These are phyloP conservation scores for Sphinx pinastri DNA, from an alignment of 2,888 invertebrate species.

Conservation along the genomic window DNA sequence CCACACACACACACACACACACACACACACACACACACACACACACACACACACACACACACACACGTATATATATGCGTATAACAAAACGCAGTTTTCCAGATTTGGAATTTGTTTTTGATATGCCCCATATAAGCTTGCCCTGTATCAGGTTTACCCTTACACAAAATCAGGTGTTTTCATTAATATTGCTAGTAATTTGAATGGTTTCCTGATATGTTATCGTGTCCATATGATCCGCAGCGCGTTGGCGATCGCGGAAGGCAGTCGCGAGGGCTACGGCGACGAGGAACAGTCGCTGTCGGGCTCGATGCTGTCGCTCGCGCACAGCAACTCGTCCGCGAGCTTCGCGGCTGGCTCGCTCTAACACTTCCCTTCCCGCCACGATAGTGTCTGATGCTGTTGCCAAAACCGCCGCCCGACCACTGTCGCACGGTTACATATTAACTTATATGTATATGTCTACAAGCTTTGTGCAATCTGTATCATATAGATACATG, in stretches of 20 bases:
- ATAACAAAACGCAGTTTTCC: no score
- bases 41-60: no score
- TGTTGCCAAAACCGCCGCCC: slow-evolving; percentile 30
- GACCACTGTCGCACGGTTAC: background rate
- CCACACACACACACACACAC: background rate
- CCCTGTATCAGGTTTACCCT: no score
- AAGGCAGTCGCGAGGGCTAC: slow-evolving; percentile 94
- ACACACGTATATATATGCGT: background rate
- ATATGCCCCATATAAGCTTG: background rate
- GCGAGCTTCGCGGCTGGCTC: slow-evolving; percentile 94
- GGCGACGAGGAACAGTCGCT: slow-evolving; percentile 96
- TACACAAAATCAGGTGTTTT: no score
- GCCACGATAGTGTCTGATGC: slow-evolving; percentile 30
- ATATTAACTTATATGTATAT: background rate
- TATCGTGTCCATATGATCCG: slow-evolving; percentile 38
- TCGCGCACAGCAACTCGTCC: slow-evolving; percentile 97
- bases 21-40: no score
- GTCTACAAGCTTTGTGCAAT: background rate
- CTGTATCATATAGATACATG: background rate
- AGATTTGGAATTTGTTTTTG: no score
- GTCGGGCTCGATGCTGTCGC: slow-evolving; percentile 96
- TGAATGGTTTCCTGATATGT: background rate
- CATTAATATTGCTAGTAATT: no score
- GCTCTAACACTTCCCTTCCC: slow-evolving; percentile 74
- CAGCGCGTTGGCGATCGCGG: slow-evolving; percentile 95